These are phyloP conservation scores for Agonopterix subpropinquella DNA, from an alignment of 2,888 invertebrate species.

Conservation along the genomic window DNA sequence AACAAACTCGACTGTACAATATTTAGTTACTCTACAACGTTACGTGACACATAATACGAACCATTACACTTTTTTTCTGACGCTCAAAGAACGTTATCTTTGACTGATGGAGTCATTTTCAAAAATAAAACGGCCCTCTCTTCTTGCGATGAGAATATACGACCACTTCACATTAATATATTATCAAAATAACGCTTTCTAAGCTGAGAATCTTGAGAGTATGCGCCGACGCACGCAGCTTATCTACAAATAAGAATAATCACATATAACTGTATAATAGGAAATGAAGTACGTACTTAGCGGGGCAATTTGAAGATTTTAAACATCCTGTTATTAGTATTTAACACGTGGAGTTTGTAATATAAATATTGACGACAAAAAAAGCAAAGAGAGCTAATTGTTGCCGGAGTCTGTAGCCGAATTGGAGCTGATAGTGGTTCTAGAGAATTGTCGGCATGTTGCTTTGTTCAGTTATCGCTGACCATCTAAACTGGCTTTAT, in stretches of 20 bases:
- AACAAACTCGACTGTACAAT: constrained; percentile 39
- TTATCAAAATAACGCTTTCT: constrained; percentile 60
- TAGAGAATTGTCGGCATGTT: constrained; percentile 10
- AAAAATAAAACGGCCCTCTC: constrained; percentile 66
- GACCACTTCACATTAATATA: constrained; percentile 62
- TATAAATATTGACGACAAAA: constrained; percentile 59
- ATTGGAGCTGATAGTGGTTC: constrained; percentile 11
- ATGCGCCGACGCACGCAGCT: constrained; percentile 32
- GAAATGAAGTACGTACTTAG: constrained; percentile 62
- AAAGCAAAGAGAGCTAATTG: constrained; percentile 46
- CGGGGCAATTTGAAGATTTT: constrained; percentile 48
- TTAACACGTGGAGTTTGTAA: constrained; percentile 54
- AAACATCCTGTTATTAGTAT: constrained; percentile 65
- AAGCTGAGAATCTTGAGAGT: constrained; percentile 25
- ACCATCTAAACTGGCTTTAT: too few species aligned
- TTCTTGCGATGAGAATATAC: constrained; percentile 50
- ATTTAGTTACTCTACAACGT: constrained; percentile 54
- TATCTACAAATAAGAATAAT: constrained; percentile 49
- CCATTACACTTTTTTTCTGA: constrained; percentile 49
- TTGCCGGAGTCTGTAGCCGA: constrained; percentile 33
- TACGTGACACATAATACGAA: constrained; percentile 52
- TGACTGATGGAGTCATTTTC: constrained; percentile 70
- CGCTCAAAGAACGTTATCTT: constrained; percentile 54
- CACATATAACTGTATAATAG: constrained; percentile 62
- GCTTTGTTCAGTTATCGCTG: too few species aligned